A percentile compares a stretch with the other conserved stretches of the same genome.
Evolutionary conservation across 2,113 vertebrate genomes (phyloP).

Genomic region (Pelvicachromis taeniatus): DNA sequence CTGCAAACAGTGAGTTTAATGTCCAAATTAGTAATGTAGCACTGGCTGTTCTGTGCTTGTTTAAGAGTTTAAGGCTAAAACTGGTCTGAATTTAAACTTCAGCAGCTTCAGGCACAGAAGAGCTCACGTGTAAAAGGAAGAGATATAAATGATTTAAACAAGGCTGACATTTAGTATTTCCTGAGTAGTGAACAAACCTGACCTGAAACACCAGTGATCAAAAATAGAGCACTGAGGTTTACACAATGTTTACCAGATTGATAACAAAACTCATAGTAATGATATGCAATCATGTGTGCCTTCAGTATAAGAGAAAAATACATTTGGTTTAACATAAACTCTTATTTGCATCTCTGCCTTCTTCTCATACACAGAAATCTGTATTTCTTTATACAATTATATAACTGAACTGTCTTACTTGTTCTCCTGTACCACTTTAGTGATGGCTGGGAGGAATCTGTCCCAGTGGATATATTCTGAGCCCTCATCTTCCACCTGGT

Average conservation of each 20-base stretch:
- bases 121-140: background rate
- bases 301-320: background rate
- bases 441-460: slow-evolving; percentile 89
- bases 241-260: background rate
- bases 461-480: slow-evolving; percentile 80
- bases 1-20: background rate
- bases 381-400: background rate
- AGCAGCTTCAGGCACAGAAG: background rate
- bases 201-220: background rate
- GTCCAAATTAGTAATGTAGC: background rate
- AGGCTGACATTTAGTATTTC: background rate
- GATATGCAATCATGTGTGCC: background rate
- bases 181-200: background rate
- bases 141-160: background rate
- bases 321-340: background rate
- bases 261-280: background rate
- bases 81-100: background rate
- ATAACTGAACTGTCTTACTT: slow-evolving; percentile 65
- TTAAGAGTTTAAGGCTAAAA: background rate
- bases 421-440: slow-evolving; percentile 76
- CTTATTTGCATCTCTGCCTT: background rate
- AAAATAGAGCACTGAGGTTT: background rate
- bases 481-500: slow-evolving; percentile 86
- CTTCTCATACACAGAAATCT: background rate
- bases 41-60: background rate